Evolutionary conservation across 2,888 invertebrate genomes (phyloP).

Genomic region (Boloria euphrosyne): DNA sequence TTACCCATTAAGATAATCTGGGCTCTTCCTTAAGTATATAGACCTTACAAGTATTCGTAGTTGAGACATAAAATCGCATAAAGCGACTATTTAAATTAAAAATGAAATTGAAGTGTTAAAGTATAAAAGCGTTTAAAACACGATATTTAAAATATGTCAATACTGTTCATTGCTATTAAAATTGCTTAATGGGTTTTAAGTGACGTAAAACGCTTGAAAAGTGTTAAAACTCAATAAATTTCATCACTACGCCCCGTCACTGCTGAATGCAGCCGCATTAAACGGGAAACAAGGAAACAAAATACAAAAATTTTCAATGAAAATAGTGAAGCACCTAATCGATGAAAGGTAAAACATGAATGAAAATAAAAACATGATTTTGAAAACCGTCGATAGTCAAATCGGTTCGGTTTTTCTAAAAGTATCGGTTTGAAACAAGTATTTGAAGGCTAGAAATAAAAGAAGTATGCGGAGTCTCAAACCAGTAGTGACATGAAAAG

Average conservation of each 20-base stretch:
- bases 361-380: neutral
- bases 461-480: neutral
- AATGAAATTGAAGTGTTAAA: neutral
- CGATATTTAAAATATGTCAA: conserved; percentile 18
- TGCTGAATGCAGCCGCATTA: neutral
- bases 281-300: neutral
- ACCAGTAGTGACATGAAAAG: neutral
- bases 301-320: neutral
- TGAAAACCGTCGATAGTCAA: neutral
- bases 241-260: neutral
- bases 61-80: neutral
- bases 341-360: neutral
- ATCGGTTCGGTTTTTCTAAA: neutral
- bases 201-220: conserved; percentile 22
- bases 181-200: conserved; percentile 26
- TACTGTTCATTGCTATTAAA: conserved; percentile 20
- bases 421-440: neutral
- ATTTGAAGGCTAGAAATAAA: neutral
- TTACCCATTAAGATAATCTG: conserved; percentile 21
- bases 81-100: conserved; percentile 4
- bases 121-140: neutral
- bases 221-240: conserved; percentile 13
- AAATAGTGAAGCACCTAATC: neutral
- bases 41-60: conserved; percentile 2
- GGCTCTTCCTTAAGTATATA: conserved; percentile 11